These are phyloP conservation scores for Cichladusa arquata DNA, from an alignment of 2,113 vertebrate species.

Conservation along the genomic window DNA sequence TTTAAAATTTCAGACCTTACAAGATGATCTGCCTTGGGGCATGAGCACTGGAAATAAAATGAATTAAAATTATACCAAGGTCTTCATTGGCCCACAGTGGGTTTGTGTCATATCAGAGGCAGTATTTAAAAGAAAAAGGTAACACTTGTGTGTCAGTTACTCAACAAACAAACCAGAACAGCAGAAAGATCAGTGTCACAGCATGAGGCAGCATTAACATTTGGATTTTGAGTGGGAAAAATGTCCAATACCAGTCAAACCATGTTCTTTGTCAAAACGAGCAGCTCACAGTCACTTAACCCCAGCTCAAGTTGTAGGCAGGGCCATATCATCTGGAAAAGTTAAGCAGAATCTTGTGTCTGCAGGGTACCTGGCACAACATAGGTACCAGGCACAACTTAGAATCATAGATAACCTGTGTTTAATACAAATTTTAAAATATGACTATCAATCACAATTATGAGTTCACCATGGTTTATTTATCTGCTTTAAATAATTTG, in stretches of 20 bases:
- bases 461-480: background rate
- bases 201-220: background rate
- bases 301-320: background rate
- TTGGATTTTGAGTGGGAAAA: background rate
- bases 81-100: background rate
- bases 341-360: background rate
- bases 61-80: background rate
- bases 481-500: background rate
- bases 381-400: no score
- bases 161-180: background rate
- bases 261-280: background rate
- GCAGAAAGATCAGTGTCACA: background rate
- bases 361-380: background rate
- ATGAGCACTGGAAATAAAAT: background rate
- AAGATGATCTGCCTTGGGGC: background rate
- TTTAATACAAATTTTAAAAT: background rate
- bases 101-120: background rate
- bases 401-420: background rate
- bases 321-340: background rate
- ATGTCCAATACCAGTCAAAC: background rate
- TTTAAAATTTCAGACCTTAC: background rate
- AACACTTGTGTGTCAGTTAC: background rate
- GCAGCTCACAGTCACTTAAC: background rate
- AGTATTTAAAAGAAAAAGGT: background rate
- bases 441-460: background rate